Evolutionary conservation across 2,113 vertebrate species (phyloP).

Genomic region (Prinia subflava): DNA sequence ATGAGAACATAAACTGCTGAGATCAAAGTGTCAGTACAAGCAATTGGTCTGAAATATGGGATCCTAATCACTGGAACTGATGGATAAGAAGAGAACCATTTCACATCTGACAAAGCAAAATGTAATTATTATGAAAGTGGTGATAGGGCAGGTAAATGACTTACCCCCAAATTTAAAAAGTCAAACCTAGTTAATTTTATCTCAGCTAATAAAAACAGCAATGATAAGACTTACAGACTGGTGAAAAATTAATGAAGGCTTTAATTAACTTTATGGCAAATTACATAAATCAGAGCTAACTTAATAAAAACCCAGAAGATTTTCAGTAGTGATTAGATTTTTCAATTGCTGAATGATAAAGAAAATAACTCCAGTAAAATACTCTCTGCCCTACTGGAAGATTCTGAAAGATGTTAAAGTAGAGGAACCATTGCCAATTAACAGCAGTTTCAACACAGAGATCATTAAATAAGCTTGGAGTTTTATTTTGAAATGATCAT

Average conservation of each 20-base stretch:
- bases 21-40: slow-evolving; percentile 32
- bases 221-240: slow-evolving; percentile 64
- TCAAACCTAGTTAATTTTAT: slow-evolving; percentile 71
- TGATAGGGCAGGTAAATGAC: slow-evolving; percentile 67
- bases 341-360: slow-evolving; percentile 29
- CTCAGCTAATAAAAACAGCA: slow-evolving; percentile 65
- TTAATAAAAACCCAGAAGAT: slow-evolving; percentile 63
- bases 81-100: slow-evolving; percentile 24
- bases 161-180: slow-evolving; percentile 66
- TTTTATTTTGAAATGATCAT: not conserved
- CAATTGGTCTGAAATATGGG: slow-evolving; percentile 15
- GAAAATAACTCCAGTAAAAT: slow-evolving; percentile 4
- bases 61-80: slow-evolving; percentile 54
- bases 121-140: slow-evolving; percentile 65
- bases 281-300: slow-evolving; percentile 62
- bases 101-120: slow-evolving; percentile 57
- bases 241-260: slow-evolving; percentile 73
- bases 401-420: not conserved
- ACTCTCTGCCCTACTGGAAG: not conserved
- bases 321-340: slow-evolving; percentile 60
- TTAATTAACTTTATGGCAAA: slow-evolving; percentile 72
- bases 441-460: not conserved
- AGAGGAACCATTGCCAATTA: not conserved
- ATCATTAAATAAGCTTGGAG: not conserved
- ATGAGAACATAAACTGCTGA: slow-evolving; percentile 32